Conservation (phyloP, 1,140 invertebrate genomes). For the Caenorhabditis brenneri region DNA sequence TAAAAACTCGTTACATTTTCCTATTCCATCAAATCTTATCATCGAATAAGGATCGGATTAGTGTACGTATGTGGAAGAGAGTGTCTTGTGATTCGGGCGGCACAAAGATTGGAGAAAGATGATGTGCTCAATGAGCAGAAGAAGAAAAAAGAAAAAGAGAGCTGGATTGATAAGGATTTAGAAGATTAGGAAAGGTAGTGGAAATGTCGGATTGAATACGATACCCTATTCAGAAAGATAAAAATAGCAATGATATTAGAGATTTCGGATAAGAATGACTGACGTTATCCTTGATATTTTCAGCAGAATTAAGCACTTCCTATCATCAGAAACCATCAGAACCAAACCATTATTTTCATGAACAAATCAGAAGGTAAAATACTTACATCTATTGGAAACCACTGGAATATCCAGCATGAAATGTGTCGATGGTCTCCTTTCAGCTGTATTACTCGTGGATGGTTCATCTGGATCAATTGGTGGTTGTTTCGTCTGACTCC, state of each 20-base stretch:
- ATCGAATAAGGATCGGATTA: background rate
- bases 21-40: background rate
- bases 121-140: constrained; percentile 9
- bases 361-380: background rate
- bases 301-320: background rate
- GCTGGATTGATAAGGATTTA: background rate
- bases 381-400: constrained; percentile 20
- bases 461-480: background rate
- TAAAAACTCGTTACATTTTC: background rate
- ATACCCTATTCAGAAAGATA: background rate
- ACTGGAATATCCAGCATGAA: constrained; percentile 3
- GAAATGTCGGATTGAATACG: background rate
- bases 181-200: background rate
- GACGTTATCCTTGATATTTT: background rate
- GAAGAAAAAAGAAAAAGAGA: background rate
- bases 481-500: background rate
- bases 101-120: background rate
- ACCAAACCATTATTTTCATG: background rate
- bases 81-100: background rate
- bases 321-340: constrained; percentile 17
- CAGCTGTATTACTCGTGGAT: constrained; percentile 13
- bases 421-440: background rate
- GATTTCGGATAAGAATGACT: background rate
- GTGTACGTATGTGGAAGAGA: background rate
- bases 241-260: background rate